These are phyloP conservation scores for Wiebesia pumilae DNA, from an alignment of 1,140 invertebrate species.

Conservation along the genomic window DNA sequence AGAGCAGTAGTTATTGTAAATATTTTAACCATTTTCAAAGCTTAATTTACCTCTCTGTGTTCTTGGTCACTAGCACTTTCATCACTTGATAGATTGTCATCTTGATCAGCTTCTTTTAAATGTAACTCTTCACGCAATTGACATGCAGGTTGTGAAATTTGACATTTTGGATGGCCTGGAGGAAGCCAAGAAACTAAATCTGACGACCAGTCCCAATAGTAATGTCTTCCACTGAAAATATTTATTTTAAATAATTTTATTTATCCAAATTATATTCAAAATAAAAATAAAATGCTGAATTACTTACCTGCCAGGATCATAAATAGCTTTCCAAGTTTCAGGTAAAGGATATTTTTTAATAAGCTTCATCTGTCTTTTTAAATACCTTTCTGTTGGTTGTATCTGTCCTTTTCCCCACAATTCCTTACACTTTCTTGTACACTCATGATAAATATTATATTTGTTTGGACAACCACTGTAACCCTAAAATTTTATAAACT, in stretches of 20 bases:
- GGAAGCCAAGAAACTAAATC: slow-evolving; percentile 97
- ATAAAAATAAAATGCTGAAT: not conserved
- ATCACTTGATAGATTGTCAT: slow-evolving; percentile 72
- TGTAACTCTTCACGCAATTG: slow-evolving; percentile 84
- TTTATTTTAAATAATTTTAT: slow-evolving; percentile 13
- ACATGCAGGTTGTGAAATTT: slow-evolving; percentile 87
- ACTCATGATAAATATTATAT: slow-evolving; percentile 96
- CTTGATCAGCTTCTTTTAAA: slow-evolving; percentile 72
- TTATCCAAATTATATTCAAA: not conserved
- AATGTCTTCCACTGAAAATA: slow-evolving; percentile 84
- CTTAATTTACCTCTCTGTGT: slow-evolving; percentile 65
- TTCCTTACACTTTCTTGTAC: slow-evolving; percentile 90
- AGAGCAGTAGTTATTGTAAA: too few relatives aligned
- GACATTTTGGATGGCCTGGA: slow-evolving; percentile 91
- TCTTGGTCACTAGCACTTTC: slow-evolving; percentile 72
- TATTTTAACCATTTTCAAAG: not conserved
- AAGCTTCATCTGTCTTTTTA: slow-evolving; percentile 84
- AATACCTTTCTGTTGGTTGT: slow-evolving; percentile 84
- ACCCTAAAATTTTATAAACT: slow-evolving; percentile 70
- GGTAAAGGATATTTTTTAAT: slow-evolving; percentile 94
- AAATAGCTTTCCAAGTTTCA: slow-evolving; percentile 93
- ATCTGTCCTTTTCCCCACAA: slow-evolving; percentile 87
- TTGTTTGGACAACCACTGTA: slow-evolving; percentile 95
- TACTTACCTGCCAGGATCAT: slow-evolving; percentile 88
- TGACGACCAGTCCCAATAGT: slow-evolving; percentile 95